Evolutionary conservation across 1,140 invertebrate genomes (phyloP), one percentile per base, ranked within the genome.

Genomic region (Drosophila aff.): DNA sequence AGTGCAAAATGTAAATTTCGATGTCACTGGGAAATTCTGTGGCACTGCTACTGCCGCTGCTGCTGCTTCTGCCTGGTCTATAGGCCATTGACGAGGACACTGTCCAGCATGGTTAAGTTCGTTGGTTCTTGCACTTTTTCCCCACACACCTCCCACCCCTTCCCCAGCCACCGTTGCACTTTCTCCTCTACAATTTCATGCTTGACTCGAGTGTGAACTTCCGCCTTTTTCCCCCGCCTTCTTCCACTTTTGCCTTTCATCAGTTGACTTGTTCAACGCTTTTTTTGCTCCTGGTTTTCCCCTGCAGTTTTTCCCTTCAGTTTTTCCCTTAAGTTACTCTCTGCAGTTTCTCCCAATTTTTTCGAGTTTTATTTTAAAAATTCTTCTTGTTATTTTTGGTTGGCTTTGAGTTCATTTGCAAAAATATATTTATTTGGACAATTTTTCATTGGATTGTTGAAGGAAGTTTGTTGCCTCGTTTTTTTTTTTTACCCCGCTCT

Each of bases 1-100:
- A 82, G 61, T 57, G 44, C 26, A 57, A 81, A 75, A 83, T 82
- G 76, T 83, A 83, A 76, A 84, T 81, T 81, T 76, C 65, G 57
- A 76, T 80, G 81, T 84, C 81, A 81, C 66, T 80, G 49, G 66
- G 49, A 66, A 67, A 79, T 60, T 80, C 68, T 47, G 40, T 55
- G 41, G 57, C 81, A 57, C 61, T 60, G 63, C 52, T 33, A 38
- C 62, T 38, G 21, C 40, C 31, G 16, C 58, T 41, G 7, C 44
- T 7, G 28, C 28, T 28, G 31, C 31, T 23, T 2, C 46, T 53
- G 43, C 47, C 18, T 59, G 18, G 33, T 58, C 66, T 43, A 60
- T 73, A 60, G 69, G 53, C 50, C 66, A 76, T 73, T 76, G 74
- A 82, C 64, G 71, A 44, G 76, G 67, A 73, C 77, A 65, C 40